Conservation (phyloP, 2,797 vertebrate species). For the Syngnathus rostellatus region DNA sequence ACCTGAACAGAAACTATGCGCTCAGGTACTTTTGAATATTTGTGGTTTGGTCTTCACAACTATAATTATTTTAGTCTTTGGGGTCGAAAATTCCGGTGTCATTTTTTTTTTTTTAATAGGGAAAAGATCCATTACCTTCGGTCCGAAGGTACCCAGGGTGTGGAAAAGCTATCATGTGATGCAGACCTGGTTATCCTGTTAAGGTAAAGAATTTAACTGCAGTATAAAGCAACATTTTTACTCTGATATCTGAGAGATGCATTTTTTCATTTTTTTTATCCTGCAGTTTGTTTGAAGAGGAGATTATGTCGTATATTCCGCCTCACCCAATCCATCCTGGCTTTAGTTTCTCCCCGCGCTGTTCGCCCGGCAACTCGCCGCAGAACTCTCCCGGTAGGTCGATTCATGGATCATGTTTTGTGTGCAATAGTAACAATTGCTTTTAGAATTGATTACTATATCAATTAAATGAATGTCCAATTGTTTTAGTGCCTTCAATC, state of each 20-base stretch:
- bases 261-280: slow-evolving; percentile 1
- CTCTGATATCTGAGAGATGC: background rate
- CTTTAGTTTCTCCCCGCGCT: slow-evolving; percentile 91
- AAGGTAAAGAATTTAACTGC: slow-evolving; percentile 65
- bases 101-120: slow-evolving; percentile 57
- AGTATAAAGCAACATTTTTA: background rate
- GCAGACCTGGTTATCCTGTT: slow-evolving; percentile 94
- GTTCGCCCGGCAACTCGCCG: slow-evolving; percentile 91
- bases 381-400: slow-evolving; percentile 90
- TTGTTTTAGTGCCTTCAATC: no score
- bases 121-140: slow-evolving; percentile 98
- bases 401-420: background rate
- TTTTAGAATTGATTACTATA: no score
- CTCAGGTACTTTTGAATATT: slow-evolving; percentile 73
- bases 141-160: slow-evolving; percentile 86
- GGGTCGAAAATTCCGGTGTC: background rate
- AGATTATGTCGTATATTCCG: slow-evolving; percentile 90
- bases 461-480: no score
- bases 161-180: slow-evolving; percentile 94
- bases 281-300: slow-evolving; percentile 91
- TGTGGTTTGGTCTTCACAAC: no score
- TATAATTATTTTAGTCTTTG: no score
- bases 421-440: background rate
- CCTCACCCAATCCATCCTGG: slow-evolving; percentile 82
- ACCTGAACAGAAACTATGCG: slow-evolving; percentile 83